Percentiles rank a stretch among this genome's conserved stretches.
These are phyloP conservation scores for Nibea albiflora DNA, from an alignment of 2,113 vertebrate species.

Conservation along the genomic window DNA sequence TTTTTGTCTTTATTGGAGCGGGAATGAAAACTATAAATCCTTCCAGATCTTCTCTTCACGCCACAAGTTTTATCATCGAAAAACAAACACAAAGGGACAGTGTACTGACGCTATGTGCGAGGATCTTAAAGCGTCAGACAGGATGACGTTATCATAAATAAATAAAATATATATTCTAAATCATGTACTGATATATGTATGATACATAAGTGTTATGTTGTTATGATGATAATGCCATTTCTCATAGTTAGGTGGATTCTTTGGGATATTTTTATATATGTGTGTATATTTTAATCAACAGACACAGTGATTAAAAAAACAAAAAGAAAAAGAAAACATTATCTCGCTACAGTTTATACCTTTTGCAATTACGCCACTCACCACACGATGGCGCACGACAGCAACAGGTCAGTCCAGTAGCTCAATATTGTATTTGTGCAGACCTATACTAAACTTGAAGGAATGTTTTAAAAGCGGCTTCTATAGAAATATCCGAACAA, in stretches of 20 bases:
- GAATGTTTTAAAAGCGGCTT: too few species aligned
- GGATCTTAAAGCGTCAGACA: too few species aligned
- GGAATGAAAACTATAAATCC: constrained; percentile 42
- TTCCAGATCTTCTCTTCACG: background rate
- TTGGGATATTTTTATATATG: too few species aligned
- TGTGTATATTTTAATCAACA: too few species aligned
- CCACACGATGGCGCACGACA: constrained; percentile 58
- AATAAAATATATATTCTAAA: background rate
- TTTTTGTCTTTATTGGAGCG: constrained; percentile 15
- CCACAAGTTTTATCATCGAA: background rate
- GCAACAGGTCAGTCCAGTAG: background rate
- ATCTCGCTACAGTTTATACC: background rate
- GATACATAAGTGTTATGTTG: too few species aligned
- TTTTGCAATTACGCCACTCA: constrained; percentile 21
- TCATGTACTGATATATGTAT: background rate
- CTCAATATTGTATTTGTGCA: background rate
- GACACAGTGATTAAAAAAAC: too few species aligned
- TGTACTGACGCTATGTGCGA: background rate
- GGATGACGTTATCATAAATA: background rate
- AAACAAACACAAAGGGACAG: background rate
- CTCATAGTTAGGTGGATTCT: too few species aligned
- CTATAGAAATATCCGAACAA: background rate
- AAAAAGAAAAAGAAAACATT: too few species aligned
- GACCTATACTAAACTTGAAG: background rate
- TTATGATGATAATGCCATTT: too few species aligned